Percentiles rank a stretch among this genome's conserved stretches.
phyloP scores from a whole-genome alignment of 92 coral and sea anemone genomes.

The Epizoanthus stellaris region DNA sequence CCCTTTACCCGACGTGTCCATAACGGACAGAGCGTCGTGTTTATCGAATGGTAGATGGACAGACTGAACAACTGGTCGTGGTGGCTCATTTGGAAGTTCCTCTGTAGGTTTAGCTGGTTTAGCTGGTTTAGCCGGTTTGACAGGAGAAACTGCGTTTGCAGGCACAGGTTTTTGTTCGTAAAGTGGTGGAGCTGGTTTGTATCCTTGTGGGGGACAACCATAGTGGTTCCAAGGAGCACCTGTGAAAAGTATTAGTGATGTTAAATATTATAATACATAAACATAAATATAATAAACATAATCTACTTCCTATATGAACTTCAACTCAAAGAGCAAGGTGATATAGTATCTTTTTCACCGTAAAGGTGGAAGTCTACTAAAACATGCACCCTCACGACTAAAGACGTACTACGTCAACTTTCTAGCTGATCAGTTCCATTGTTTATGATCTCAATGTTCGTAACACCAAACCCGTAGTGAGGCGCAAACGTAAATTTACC shows the following conservation, averaged over 20 bases:
- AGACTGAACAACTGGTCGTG: slow-evolving; percentile 50
- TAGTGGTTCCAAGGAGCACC: slow-evolving; percentile 55
- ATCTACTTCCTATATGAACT: not conserved
- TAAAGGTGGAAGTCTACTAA: too few species aligned
- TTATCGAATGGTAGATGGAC: slow-evolving; percentile 73
- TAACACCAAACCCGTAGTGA: too few species aligned
- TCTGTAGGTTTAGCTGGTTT: slow-evolving; percentile 25
- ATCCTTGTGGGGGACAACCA: slow-evolving; percentile 75
- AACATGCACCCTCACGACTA: too few species aligned
- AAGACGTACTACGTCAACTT: too few species aligned
- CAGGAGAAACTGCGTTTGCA: slow-evolving; percentile 21
- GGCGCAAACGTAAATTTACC: too few species aligned
- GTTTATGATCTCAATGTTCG: too few species aligned
- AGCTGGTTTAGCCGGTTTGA: not conserved
- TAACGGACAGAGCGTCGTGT: slow-evolving; percentile 53
- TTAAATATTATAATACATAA: slow-evolving; percentile 22
- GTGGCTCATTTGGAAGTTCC: slow-evolving; percentile 38
- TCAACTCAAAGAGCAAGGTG: not conserved
- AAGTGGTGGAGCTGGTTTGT: slow-evolving; percentile 62
- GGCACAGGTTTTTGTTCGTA: slow-evolving; percentile 33
- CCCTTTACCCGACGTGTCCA: slow-evolving; percentile 67
- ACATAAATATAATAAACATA: not conserved
- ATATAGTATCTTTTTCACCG: not conserved
- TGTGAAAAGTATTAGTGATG: slow-evolving; percentile 43
- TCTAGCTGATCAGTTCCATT: too few species aligned